Evolutionary conservation across 2,113 vertebrate species (phyloP).

Genomic region (Neopipo cinnamomea): DNA sequence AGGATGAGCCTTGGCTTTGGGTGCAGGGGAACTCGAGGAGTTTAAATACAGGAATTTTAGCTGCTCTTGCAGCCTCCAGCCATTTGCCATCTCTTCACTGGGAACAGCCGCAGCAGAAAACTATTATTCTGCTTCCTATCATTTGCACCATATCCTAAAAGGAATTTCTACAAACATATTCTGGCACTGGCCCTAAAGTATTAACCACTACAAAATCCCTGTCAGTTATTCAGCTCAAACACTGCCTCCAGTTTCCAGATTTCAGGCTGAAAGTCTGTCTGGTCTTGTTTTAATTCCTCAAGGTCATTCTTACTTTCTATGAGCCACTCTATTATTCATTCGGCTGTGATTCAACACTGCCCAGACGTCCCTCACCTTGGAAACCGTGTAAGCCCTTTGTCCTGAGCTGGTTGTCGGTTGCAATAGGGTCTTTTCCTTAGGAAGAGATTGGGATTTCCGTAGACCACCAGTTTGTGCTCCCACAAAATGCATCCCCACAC

Average conservation of each 20-base stretch:
- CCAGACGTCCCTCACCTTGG: not conserved
- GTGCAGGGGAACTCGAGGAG: not conserved
- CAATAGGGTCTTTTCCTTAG: not conserved
- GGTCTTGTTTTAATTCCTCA: conserved; percentile 21
- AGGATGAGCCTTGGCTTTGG: not conserved
- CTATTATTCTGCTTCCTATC: not conserved
- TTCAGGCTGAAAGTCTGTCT: not conserved
- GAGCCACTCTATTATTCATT: not conserved
- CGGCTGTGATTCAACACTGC: not conserved
- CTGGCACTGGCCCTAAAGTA: not conserved
- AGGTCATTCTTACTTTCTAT: not conserved
- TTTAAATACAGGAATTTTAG: not conserved
- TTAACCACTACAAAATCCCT: not conserved
- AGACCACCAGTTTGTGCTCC: not conserved
- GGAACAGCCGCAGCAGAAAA: not conserved
- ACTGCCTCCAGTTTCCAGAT: not conserved
- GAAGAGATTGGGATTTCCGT: not conserved
- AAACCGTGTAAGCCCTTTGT: not conserved
- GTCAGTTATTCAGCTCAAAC: not conserved
- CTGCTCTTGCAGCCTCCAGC: not conserved
- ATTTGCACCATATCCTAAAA: not conserved
- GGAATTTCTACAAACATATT: not conserved
- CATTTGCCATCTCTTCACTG: not conserved
- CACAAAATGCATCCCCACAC: not conserved
- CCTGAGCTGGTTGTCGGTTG: accelerated